Base-by-base conservation (phyloP, 2,797 vertebrate genomes). In the Cossypha niveicapilla region DNA sequence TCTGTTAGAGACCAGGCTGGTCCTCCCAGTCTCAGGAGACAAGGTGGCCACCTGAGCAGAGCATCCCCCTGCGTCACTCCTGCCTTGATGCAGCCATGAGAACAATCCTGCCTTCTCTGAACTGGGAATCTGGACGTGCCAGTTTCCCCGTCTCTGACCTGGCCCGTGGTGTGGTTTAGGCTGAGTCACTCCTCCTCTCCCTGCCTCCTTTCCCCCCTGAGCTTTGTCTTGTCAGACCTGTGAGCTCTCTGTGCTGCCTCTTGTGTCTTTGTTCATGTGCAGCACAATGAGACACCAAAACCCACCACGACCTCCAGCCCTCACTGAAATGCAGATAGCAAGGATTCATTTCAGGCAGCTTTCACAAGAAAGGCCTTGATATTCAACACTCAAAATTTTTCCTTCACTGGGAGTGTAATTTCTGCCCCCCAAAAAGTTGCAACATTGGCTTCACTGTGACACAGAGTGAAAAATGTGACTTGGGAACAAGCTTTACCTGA, bases 131-230 rank as follows among this genome's bases (percentile, higher is more conserved):
- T 85, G 88, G 92, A 82, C 7, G 4, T 60, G 65, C 91, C 2
- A 18, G 89, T 91, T 93, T 32, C 42, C 48, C 92, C 47, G 18
- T 8, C 56, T 62, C 86, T 84, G 66, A 37, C 73, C 83, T 73
- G 86, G 41, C 34, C 66, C 0, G 0, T 42, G 61, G 42, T 66
- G 61, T 82, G 66, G 58, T 39, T 56, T 54, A 21, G 35, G 17
- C 6, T 90, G 86, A 94, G 67, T 93, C 83, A 89, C 21, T 65
- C 34, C 83, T 79, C 45, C 66, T 90, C 56, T 86, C 41, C 22
- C 58, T 61, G 63, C n/a, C 60, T 71, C 41, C 48, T 76, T 92
- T 94, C 42, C 37, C 58, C 56, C 78, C 1, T 0, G 10, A 51
- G 39, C 70, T 88, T 61, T 45, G 56, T 56, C 48, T 56, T n/a